These are phyloP conservation scores for Galeopterus variegatus DNA, from an alignment of 2,113 vertebrate genomes.

Conservation along the genomic window DNA sequence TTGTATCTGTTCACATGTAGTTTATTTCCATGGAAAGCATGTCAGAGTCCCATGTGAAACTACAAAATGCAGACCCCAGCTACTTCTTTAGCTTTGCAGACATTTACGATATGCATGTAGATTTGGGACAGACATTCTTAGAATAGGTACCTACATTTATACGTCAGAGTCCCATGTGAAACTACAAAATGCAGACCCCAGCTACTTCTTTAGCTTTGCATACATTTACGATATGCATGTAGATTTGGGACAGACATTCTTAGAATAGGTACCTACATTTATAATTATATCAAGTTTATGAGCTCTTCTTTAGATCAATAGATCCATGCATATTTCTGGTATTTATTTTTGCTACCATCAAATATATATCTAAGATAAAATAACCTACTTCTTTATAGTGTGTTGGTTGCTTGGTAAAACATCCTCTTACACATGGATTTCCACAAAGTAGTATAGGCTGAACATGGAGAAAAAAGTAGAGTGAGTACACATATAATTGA, in stretches of 20 bases:
- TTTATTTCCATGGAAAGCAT: background rate
- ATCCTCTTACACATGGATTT: background rate
- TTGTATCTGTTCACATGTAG: background rate
- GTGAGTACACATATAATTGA: background rate
- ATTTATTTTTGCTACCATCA: background rate
- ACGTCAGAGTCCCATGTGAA: background rate
- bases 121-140: background rate
- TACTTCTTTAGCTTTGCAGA: background rate
- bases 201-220: background rate
- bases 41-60: background rate
- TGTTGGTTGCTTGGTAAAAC: background rate
- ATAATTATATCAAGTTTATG: background rate
- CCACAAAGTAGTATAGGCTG: background rate
- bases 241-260: background rate
- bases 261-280: background rate
- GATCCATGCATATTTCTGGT: background rate
- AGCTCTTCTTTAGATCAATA: background rate
- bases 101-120: background rate
- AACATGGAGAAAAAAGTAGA: background rate
- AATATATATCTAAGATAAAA: background rate
- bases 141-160: background rate
- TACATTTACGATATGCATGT: background rate
- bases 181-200: background rate
- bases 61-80: background rate
- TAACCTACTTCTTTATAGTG: background rate